Evolutionary conservation across 2,113 vertebrate genomes (phyloP).

Genomic region (Macroglossus sobrinus): DNA sequence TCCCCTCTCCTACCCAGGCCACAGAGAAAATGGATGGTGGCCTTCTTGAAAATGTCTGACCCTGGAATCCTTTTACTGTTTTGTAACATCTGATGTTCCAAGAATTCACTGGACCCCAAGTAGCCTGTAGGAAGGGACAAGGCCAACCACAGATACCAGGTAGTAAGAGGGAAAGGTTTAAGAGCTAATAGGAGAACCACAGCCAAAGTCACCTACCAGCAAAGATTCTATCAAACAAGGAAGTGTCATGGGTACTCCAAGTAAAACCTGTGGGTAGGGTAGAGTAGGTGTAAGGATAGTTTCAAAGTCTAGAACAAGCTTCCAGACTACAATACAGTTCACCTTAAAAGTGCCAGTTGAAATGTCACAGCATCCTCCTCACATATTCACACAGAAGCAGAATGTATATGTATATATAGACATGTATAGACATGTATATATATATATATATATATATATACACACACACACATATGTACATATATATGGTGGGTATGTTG

Average conservation of each 20-base stretch:
- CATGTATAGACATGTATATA: background rate
- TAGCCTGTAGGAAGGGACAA: background rate
- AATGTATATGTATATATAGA: background rate
- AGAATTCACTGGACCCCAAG: background rate
- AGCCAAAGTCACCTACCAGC: background rate
- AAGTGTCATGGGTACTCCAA: background rate
- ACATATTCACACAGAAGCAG: background rate
- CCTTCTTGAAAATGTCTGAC: background rate
- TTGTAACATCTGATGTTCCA: background rate
- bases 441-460: rapidly evolving
- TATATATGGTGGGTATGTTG: background rate
- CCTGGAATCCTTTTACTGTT: background rate
- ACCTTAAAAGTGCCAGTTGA: background rate
- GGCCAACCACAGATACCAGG: background rate
- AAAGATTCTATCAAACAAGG: background rate
- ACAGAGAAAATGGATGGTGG: background rate
- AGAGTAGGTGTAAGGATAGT: background rate
- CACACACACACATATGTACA: too few relatives aligned
- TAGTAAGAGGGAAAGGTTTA: background rate
- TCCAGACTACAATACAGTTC: background rate
- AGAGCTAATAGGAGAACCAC: background rate
- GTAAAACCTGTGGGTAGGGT: background rate
- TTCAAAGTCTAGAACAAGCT: background rate
- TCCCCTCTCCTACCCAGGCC: background rate
- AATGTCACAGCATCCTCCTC: background rate